Evolutionary conservation across 2,113 vertebrate species (phyloP).

Genomic region (Pseudorectes ferrugineus): DNA sequence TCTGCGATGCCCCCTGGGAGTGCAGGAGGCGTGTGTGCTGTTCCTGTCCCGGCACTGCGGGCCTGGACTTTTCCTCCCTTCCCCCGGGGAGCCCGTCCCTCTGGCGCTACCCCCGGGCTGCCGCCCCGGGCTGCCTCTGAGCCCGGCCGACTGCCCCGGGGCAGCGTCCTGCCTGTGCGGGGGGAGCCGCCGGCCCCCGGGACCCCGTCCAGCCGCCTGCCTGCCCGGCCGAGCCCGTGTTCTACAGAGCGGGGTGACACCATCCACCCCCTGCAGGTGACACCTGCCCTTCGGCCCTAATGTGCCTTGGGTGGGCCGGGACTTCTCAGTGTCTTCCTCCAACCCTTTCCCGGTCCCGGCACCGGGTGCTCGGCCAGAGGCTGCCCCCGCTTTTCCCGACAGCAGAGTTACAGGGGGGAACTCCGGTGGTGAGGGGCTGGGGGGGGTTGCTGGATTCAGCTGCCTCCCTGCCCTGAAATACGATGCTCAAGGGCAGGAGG

Average conservation of each 20-base stretch:
- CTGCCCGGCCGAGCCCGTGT: neutral
- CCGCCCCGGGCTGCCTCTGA: neutral
- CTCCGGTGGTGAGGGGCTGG: neutral
- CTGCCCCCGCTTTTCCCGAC: rapidly evolving
- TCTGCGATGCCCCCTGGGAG: rapidly evolving
- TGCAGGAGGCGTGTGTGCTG: neutral
- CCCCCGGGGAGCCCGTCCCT: neutral
- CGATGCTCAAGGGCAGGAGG: neutral
- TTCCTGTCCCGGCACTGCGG: no score
- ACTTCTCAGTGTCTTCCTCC: neutral
- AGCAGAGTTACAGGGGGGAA: neutral
- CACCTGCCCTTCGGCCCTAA: neutral
- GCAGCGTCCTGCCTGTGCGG: neutral
- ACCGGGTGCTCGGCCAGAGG: neutral
- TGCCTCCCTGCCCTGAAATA: neutral
- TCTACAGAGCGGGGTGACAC: neutral
- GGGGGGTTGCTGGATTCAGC: neutral
- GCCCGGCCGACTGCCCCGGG: neutral
- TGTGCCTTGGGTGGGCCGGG: rapidly evolving
- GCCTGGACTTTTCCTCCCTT: neutral
- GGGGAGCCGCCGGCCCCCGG: no score
- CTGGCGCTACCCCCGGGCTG: neutral
- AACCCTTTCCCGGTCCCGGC: neutral
- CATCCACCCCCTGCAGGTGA: neutral
- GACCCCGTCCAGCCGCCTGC: neutral